Evolutionary conservation across 2,113 vertebrate species (phyloP).

Genomic region (Stercorarius parasiticus): DNA sequence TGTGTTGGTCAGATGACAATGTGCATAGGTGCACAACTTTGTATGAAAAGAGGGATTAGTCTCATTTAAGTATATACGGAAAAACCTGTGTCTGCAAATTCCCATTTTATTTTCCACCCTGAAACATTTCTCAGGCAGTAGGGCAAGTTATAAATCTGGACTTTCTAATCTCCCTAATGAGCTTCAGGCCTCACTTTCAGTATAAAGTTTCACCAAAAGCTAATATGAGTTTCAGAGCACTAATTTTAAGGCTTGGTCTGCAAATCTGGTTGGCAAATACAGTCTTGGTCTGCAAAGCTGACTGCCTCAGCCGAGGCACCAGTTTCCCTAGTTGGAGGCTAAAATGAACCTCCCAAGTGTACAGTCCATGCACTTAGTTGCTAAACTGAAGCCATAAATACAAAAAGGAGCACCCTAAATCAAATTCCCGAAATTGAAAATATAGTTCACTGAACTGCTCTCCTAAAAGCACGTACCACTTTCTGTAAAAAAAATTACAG

Average conservation of each 20-base stretch:
- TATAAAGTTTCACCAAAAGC: background rate
- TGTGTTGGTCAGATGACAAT: conserved; percentile 24
- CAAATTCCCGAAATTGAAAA: background rate
- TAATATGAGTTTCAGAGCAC: background rate
- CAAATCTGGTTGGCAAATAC: background rate
- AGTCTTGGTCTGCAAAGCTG: background rate
- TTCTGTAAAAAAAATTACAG: background rate
- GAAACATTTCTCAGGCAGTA: conserved; percentile 21
- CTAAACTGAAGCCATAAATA: background rate
- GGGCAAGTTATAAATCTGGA: background rate
- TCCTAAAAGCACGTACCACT: background rate
- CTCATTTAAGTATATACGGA: conserved; percentile 11
- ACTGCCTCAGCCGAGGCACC: background rate
- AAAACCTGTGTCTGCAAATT: conserved; percentile 44
- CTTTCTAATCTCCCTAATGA: conserved; percentile 11
- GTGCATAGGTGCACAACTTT: conserved; percentile 56
- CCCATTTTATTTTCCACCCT: conserved; percentile 8
- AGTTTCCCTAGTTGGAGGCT: background rate
- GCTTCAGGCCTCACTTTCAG: background rate
- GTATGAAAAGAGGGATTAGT: conserved; percentile 49
- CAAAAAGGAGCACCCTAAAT: background rate
- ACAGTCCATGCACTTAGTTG: background rate
- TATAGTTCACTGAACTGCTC: background rate
- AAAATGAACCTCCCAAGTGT: background rate
- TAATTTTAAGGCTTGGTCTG: background rate